Evolutionary conservation across 2,113 vertebrate species (phyloP).

Genomic region (Atlantisia rogersi): DNA sequence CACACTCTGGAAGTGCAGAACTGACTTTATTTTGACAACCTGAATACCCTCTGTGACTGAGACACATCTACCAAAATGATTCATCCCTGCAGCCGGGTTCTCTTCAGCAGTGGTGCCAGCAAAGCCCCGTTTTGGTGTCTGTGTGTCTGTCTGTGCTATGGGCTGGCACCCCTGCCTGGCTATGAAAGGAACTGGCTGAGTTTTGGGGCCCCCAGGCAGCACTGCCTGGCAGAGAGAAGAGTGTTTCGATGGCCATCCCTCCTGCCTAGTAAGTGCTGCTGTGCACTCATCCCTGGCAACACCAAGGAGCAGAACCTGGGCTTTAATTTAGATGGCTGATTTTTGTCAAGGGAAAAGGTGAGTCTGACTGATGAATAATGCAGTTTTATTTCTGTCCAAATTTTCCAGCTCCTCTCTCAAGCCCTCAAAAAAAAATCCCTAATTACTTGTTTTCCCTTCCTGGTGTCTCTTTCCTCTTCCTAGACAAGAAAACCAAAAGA

Average conservation of each 20-base stretch:
- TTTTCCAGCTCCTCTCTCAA: not conserved
- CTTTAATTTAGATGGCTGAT: not conserved
- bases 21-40: not conserved
- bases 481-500: not conserved
- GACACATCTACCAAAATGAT: fast-evolving
- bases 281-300: not conserved
- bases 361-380: fast-evolving
- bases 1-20: not conserved
- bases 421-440: not conserved
- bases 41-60: fast-evolving
- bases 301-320: not conserved
- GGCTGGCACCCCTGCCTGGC: fast-evolving
- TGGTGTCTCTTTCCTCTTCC: not conserved
- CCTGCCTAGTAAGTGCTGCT: too few relatives aligned
- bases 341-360: not conserved
- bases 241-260: not conserved
- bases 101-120: not conserved
- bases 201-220: not conserved
- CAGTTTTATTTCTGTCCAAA: not conserved
- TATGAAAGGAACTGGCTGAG: fast-evolving
- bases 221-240: not conserved
- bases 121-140: fast-evolving
- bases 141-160: fast-evolving
- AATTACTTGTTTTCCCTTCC: not conserved
- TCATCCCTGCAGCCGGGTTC: not conserved